phyloP scores from a whole-genome alignment of 2,113 vertebrate genomes.

The Muntiacus muntjak region DNA sequence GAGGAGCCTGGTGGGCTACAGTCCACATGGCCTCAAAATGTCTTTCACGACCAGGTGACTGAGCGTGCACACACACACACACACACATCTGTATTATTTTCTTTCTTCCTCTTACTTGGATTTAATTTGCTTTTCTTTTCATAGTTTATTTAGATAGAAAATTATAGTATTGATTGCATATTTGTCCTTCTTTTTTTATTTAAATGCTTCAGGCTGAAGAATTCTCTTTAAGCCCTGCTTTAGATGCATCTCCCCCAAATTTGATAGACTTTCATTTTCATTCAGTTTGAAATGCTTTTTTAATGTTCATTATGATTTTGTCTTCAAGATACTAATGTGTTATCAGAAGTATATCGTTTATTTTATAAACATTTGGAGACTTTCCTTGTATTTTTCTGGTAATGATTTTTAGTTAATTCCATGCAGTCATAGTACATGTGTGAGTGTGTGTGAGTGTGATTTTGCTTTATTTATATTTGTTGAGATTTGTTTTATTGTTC shows the following conservation, averaged over 20 bases:
- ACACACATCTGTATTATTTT: not conserved
- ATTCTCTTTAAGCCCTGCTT: not conserved
- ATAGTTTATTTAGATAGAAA: not conserved
- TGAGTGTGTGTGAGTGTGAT: not conserved
- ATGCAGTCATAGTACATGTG: not conserved
- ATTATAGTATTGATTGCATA: not conserved
- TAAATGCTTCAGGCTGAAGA: not conserved
- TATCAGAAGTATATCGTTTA: not conserved
- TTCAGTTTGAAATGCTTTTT: not conserved
- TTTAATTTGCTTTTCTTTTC: not conserved
- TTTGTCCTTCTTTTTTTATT: not conserved
- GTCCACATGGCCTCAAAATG: not conserved
- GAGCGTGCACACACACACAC: not conserved
- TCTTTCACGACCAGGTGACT: not conserved
- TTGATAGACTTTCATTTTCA: not conserved
- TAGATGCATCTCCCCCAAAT: not conserved
- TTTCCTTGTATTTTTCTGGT: not conserved
- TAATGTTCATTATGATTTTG: not conserved
- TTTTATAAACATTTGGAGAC: not conserved
- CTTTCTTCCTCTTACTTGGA: not conserved
- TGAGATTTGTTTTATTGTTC: not conserved
- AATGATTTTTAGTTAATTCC: not conserved
- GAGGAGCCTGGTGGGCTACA: not conserved
- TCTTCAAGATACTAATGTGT: not conserved
- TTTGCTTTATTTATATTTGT: conserved; percentile 18